Percentiles rank a stretch among this genome's conserved stretches.
These are phyloP conservation scores for Brachymystax lenok DNA, from an alignment of 2,797 vertebrate genomes.

Conservation along the genomic window DNA sequence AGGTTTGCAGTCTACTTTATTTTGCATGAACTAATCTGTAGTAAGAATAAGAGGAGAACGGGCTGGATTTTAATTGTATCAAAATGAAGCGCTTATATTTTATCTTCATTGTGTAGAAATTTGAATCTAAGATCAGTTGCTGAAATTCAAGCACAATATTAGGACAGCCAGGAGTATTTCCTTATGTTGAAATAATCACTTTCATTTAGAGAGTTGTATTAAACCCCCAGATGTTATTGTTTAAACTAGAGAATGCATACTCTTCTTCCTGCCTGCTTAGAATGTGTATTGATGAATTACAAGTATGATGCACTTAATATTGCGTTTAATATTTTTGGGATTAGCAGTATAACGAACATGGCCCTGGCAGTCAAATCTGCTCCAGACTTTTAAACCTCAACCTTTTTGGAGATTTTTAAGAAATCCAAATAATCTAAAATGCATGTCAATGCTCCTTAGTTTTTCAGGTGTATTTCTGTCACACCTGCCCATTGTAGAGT, in stretches of 20 bases:
- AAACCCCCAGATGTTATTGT: constrained; percentile 43
- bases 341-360: not conserved
- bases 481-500: constrained; percentile 12
- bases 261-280: constrained; percentile 39
- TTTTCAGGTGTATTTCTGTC: constrained; percentile 33
- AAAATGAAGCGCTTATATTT: constrained; percentile 63
- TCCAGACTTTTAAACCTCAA: not conserved
- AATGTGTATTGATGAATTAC: constrained; percentile 32
- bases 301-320: constrained; percentile 32
- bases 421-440: constrained; percentile 44
- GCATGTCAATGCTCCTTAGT: constrained; percentile 19
- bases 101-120: constrained; percentile 72
- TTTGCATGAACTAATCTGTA: constrained; percentile 66
- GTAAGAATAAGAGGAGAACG: constrained; percentile 34
- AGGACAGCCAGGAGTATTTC: constrained; percentile 51
- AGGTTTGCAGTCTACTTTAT: constrained; percentile 78
- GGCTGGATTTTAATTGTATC: constrained; percentile 48
- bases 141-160: constrained; percentile 68
- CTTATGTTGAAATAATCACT: constrained; percentile 65
- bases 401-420: constrained; percentile 23
- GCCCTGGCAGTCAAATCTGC: not conserved
- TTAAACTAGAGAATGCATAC: constrained; percentile 44
- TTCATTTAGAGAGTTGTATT: constrained; percentile 50
- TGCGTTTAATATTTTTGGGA: constrained; percentile 19
- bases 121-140: constrained; percentile 47